phyloP scores from a whole-genome alignment of 2,888 invertebrate genomes.

The Heteropelma amictum region DNA sequence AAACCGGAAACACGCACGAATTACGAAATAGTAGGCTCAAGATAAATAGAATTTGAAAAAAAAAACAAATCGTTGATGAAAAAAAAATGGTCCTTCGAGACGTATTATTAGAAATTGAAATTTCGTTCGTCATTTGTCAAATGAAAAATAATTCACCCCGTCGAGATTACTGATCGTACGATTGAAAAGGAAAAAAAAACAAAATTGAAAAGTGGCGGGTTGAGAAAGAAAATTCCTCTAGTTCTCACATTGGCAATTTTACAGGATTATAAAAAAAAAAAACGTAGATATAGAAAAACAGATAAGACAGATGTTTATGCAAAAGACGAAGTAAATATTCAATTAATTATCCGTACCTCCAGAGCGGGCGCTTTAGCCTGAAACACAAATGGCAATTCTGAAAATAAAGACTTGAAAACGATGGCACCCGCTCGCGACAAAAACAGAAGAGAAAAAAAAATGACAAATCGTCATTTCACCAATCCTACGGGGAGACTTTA shows the following conservation, averaged over 20 bases:
- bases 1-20: no score
- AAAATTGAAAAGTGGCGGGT: neutral
- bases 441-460: neutral
- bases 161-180: neutral
- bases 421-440: constrained; percentile 18
- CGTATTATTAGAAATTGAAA: no score
- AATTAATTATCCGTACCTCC: constrained; percentile 74
- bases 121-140: no score
- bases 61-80: no score
- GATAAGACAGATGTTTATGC: no score
- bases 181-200: neutral
- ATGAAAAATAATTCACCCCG: no score
- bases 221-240: constrained; percentile 8
- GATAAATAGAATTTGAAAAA: no score
- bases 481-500: neutral
- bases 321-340: no score
- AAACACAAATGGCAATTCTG: constrained; percentile 76
- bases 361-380: constrained; percentile 76
- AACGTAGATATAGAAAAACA: constrained; percentile 57
- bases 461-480: neutral
- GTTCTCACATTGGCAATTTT: constrained; percentile 35
- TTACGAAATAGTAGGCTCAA: no score
- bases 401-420: constrained; percentile 66
- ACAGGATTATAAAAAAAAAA: constrained; percentile 47
- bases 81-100: no score